Conservation (phyloP, 1,140 invertebrate species). For the Mercenaria mercenaria region DNA sequence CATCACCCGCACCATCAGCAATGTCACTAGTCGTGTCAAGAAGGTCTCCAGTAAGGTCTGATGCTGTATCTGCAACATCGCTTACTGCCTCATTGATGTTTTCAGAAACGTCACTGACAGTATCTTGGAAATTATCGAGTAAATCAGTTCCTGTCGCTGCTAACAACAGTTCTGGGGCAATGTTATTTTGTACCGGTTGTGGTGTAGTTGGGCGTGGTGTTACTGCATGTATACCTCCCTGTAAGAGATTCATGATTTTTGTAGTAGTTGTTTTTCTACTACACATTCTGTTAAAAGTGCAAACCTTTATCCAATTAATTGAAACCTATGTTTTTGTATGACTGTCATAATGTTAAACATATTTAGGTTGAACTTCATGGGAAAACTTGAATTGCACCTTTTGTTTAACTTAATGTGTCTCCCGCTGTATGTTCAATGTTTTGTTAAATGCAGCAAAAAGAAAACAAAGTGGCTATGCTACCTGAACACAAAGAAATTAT, state of each 20-base stretch:
- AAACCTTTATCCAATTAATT: too few relatives aligned
- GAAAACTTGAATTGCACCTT: too few relatives aligned
- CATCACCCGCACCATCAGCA: not conserved
- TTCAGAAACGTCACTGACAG: slow-evolving; percentile 5
- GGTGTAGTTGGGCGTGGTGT: not conserved
- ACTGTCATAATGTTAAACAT: too few relatives aligned
- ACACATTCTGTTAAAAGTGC: too few relatives aligned
- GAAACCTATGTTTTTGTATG: too few relatives aligned
- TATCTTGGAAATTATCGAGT: slow-evolving; percentile 26
- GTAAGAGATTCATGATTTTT: slow-evolving; percentile 2
- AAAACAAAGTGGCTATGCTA: too few relatives aligned
- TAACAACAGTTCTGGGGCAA: slow-evolving; percentile 8
- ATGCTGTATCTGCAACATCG: not conserved
- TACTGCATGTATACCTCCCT: not conserved
- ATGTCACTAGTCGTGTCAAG: not conserved
- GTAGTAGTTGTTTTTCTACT: too few relatives aligned
- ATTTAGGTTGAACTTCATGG: too few relatives aligned
- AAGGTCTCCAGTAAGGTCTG: not conserved
- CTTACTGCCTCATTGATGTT: slow-evolving; percentile 1
- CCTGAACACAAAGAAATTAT: too few relatives aligned
- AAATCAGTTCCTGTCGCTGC: slow-evolving; percentile 30
- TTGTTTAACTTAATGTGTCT: too few relatives aligned
- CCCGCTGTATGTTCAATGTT: too few relatives aligned
- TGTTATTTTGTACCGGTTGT: not conserved
- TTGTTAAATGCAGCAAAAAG: too few relatives aligned